Base-by-base conservation (phyloP, 1,140 invertebrate species). In the Caenorhabditis latens region DNA sequence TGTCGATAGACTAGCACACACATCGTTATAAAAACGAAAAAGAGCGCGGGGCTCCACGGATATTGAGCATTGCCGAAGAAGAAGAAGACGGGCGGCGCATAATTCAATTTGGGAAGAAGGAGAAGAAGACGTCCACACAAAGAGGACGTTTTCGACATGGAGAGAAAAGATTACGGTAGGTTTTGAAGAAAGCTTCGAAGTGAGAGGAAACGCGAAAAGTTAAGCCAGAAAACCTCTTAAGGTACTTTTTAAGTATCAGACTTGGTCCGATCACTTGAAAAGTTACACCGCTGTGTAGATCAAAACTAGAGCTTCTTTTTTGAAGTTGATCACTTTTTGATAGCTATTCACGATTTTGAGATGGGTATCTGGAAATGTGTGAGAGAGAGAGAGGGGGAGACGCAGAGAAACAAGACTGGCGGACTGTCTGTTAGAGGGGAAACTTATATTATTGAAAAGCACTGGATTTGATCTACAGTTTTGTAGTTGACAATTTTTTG, bases 121-220 rank as follows among this genome's bases (percentile, higher is more conserved):
- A 8, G 24, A 63, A 21, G 32, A 32, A 21, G 21, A 63, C 24
- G 24, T 79, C 46, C n/a, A 14, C 50, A 79, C 71, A 79, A 50
- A 79, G 71, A 50, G 14, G n/a, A 42, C 46, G 71, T 48, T 50
- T 48, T 32, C 13, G 50, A 57, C 71, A 58, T 75, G 84, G 50
- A 32, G 48, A 19, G 57, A 40, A 53, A 48, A 79, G 14, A 71
- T 40, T 85, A 85, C 84, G 63, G 84, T 85, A 85, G 84, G 2
- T 53, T 75, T 46, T 75, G 71, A 79, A 79, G 46, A 50, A 11
- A 14, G 13, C n/a, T 61, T 61, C n/a, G 57, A 61, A 61, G 32
- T 32, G 32, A 32, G 32, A 32, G 32, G 2, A 32, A 32, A 32
- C 0, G 32, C 61, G 14, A n/a, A 46, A 71, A 16, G 7, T 71